Evolutionary conservation across 2,888 invertebrate genomes (phyloP).

Genomic region (Dryobota labecula): DNA sequence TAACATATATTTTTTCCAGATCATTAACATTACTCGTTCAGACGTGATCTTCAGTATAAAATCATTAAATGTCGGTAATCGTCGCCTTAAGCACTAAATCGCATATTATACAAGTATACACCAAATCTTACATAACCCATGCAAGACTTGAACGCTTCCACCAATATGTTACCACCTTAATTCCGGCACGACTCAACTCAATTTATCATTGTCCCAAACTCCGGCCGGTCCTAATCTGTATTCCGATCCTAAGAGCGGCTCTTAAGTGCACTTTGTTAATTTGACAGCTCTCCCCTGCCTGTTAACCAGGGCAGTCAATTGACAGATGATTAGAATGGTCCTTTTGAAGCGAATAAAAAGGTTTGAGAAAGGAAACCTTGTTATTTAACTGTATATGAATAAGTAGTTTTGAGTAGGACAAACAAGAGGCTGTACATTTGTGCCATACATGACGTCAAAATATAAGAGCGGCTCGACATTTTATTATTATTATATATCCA

Average conservation of each 20-base stretch:
- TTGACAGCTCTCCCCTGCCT: constrained; percentile 36
- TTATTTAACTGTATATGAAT: too few relatives aligned
- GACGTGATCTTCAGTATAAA: too few relatives aligned
- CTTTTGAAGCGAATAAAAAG: not conserved
- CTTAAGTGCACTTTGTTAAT: constrained; percentile 47
- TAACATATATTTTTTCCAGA: too few relatives aligned
- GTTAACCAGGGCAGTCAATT: not conserved
- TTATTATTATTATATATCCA: too few relatives aligned
- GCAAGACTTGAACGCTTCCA: not conserved
- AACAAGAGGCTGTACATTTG: too few relatives aligned
- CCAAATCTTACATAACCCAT: constrained; percentile 8
- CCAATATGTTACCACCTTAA: constrained; percentile 10
- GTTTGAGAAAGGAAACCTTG: not conserved
- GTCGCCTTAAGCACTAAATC: too few relatives aligned
- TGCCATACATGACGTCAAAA: too few relatives aligned
- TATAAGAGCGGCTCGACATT: too few relatives aligned
- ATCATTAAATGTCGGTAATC: too few relatives aligned
- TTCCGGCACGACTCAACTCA: constrained; percentile 32
- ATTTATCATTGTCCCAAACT: constrained; percentile 48
- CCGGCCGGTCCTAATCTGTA: constrained; percentile 28
- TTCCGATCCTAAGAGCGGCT: constrained; percentile 10
- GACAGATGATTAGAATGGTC: not conserved
- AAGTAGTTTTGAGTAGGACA: too few relatives aligned
- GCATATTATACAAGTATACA: not conserved
- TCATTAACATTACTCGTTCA: too few relatives aligned